These are phyloP conservation scores for Stenurella melanura DNA, from an alignment of 2,888 invertebrate species.

Conservation along the genomic window DNA sequence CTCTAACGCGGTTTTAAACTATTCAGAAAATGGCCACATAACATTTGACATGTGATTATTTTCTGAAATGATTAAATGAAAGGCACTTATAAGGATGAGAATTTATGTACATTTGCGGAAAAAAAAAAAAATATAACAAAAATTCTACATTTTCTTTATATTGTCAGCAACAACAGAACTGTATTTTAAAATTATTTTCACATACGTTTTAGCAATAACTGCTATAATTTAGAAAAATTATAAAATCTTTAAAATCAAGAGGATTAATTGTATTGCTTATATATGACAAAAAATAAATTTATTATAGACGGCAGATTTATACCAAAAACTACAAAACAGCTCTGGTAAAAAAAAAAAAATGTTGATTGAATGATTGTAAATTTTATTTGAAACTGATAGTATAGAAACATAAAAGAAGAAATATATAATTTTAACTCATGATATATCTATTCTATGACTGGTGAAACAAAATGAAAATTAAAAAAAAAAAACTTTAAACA, in stretches of 20 bases:
- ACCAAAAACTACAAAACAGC: background rate
- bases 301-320: background rate
- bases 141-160: too few species aligned
- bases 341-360: constrained; percentile 10
- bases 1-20: too few species aligned
- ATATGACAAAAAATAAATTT: constrained; percentile 7
- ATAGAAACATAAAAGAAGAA: too few species aligned
- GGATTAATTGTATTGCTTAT: constrained; percentile 27
- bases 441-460: background rate
- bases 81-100: too few species aligned
- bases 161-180: constrained; percentile 32
- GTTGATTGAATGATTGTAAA: too few species aligned
- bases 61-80: too few species aligned
- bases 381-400: constrained; percentile 8
- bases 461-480: constrained; percentile 19
- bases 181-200: constrained; percentile 22
- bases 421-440: background rate
- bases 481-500: constrained; percentile 26
- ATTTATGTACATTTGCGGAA: too few species aligned
- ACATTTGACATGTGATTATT: too few species aligned
- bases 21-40: too few species aligned
- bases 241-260: constrained; percentile 23
- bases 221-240: constrained; percentile 23
- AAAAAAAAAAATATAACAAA: too few species aligned
- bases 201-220: constrained; percentile 16